phyloP scores from a whole-genome alignment of 2,797 vertebrate species.

The Tenualosa thibaudeaui region DNA sequence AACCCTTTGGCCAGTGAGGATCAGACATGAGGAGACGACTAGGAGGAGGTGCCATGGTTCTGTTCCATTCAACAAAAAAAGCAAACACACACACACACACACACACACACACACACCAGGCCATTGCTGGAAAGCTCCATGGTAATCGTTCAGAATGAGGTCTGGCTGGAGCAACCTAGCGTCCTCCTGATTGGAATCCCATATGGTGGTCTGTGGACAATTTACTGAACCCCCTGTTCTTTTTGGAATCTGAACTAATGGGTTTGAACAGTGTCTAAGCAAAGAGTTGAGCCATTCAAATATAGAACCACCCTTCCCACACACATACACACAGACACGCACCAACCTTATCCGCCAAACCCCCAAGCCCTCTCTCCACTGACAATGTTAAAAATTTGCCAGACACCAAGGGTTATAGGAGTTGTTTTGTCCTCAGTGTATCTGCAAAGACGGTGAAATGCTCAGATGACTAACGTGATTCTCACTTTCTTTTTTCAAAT shows the following conservation, averaged over 20 bases:
- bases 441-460: not conserved
- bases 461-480: constrained; percentile 12
- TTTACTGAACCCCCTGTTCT: constrained; percentile 46
- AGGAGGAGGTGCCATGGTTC: not conserved
- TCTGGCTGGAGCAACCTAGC: constrained; percentile 28
- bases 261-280: constrained; percentile 44
- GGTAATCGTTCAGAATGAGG: constrained; percentile 34
- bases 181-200: constrained; percentile 45
- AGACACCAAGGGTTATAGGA: constrained; percentile 39
- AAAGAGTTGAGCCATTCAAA: constrained; percentile 43
- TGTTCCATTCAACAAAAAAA: not conserved
- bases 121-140: constrained; percentile 25
- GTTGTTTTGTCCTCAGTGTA: not conserved
- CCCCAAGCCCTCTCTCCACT: not conserved
- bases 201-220: constrained; percentile 31
- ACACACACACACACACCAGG: constrained; percentile 11
- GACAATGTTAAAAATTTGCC: constrained; percentile 47
- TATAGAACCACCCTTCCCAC: constrained; percentile 38
- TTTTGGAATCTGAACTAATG: constrained; percentile 39
- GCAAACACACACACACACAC: not conserved
- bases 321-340: not conserved
- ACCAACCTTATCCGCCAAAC: not conserved
- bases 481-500: not conserved
- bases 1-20: not conserved
- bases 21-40: not conserved